Evolutionary conservation across 1,140 invertebrate genomes (phyloP), one percentile per base, ranked within the genome.

Genomic region (Armadillidium nasatum): DNA sequence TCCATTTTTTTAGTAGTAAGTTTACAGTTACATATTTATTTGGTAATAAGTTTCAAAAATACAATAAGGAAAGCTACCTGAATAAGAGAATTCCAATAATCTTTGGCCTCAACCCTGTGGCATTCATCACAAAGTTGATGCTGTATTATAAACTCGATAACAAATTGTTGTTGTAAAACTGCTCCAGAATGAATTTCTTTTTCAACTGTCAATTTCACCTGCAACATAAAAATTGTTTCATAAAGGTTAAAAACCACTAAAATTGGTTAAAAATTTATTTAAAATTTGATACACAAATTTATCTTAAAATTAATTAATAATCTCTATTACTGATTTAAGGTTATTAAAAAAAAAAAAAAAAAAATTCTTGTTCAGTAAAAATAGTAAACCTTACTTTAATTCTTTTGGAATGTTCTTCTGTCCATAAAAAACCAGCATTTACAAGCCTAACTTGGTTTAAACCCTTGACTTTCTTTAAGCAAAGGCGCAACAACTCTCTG

Each of bases 51-150:
- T n/a, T n/a, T n/a, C n/a, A n/a, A n/a, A n/a, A n/a, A n/a, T n/a
- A n/a, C n/a, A n/a, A n/a, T n/a, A n/a, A n/a, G n/a, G n/a, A n/a
- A n/a, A n/a, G n/a, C n/a, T n/a, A 90, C 86, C 87, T 90, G 89
- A 10, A 93, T 92, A 77, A 89, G 86, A 74, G 96, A 95, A 83
- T 92, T 91, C 98, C 98, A 99, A 84, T 91, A 99, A 86, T 99
- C 94, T 85, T 99, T 97, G 0, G 97, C 97, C 86, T 99, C 97
- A 0, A 90, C 90, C 21, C 96, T 88, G 85, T 98, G 96, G 85
- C 98, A 99, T 79, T 98, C 94, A 84, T 95, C 92, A 86, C 98
- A 99, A 93, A 99, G 97, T 83, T 97, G 95, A 88, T 93, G 90
- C 81, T 90, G 90, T 0, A 99, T 89, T 0, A 89, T 89, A 84